These are phyloP conservation scores for Motacilla alba DNA, from an alignment of 2,113 vertebrate species.

Conservation along the genomic window DNA sequence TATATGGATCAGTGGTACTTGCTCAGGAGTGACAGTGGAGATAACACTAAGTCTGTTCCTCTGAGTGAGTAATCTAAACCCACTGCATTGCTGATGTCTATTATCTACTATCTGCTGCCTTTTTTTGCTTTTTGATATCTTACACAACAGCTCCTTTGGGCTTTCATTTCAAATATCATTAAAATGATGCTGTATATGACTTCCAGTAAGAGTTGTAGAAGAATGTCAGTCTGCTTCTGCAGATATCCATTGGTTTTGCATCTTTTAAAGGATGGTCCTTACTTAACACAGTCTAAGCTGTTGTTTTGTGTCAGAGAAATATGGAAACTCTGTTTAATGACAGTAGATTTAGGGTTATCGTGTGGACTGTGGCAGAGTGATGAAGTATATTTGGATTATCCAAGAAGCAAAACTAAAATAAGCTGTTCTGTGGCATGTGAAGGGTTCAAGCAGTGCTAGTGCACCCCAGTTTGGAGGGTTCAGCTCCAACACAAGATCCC, in stretches of 20 bases:
- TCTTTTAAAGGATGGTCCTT: background rate
- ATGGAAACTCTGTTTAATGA: background rate
- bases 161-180: background rate
- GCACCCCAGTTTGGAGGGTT: background rate
- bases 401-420: background rate
- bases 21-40: background rate
- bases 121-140: background rate
- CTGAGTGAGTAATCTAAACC: slow-evolving; percentile 40
- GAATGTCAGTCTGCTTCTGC: background rate
- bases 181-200: background rate
- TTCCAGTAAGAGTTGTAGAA: background rate
- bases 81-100: background rate
- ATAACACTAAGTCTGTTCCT: background rate
- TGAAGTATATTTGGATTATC: background rate
- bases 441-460: background rate
- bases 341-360: background rate
- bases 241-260: background rate
- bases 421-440: background rate
- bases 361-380: background rate
- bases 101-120: background rate
- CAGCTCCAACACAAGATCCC: background rate
- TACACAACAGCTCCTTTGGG: background rate
- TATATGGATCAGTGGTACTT: slow-evolving; percentile 16
- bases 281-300: background rate
- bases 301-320: background rate